phyloP scores from a whole-genome alignment of 2,113 vertebrate genomes.

The Natator depressus region DNA sequence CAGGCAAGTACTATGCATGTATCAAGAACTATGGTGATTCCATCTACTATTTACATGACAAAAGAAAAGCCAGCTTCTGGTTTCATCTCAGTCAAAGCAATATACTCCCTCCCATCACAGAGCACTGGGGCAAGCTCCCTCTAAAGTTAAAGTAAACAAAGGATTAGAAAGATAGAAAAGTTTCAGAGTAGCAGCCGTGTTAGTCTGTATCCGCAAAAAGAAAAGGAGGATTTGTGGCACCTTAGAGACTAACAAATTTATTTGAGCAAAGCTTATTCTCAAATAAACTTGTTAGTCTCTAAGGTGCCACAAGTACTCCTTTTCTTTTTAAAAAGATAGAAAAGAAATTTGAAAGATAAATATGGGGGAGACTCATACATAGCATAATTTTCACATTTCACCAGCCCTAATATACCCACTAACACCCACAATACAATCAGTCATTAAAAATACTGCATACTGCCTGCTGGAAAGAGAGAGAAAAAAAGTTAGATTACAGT shows the following conservation, averaged over 20 bases:
- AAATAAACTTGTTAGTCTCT: no score
- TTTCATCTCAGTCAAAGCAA: background rate
- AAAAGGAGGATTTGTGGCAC: no score
- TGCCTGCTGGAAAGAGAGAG: background rate
- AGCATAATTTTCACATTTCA: background rate
- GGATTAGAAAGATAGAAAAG: background rate
- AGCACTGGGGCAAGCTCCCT: background rate
- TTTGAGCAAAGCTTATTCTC: no score
- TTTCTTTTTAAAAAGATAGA: background rate
- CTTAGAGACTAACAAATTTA: no score
- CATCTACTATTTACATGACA: background rate
- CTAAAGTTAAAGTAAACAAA: background rate
- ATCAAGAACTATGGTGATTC: background rate
- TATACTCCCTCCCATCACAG: background rate
- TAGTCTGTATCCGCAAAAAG: no score
- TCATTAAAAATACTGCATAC: background rate
- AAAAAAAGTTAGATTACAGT: background rate
- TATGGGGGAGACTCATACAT: background rate
- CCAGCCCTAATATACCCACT: background rate
- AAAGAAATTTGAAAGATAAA: background rate
- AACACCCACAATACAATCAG: background rate
- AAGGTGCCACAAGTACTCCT: no score
- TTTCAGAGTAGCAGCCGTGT: no score
- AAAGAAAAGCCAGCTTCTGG: background rate
- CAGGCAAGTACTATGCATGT: background rate